Conservation (phyloP, 2,797 vertebrate genomes). For the Pseudochromis fuscus region DNA sequence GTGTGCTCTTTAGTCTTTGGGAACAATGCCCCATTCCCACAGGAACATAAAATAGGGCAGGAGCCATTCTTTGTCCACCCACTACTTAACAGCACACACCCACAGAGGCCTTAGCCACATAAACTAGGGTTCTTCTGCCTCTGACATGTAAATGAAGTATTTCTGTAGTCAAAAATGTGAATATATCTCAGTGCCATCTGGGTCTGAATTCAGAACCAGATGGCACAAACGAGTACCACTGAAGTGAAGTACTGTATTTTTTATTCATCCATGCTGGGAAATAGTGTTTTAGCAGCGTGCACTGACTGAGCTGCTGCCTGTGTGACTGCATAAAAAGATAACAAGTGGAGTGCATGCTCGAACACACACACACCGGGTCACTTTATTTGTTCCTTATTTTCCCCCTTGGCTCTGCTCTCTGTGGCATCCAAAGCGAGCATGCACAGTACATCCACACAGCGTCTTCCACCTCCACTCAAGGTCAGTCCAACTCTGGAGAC, state of each 20-base stretch:
- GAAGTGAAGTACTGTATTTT: constrained; percentile 18
- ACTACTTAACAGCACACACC: neutral
- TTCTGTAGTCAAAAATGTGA: constrained; percentile 25
- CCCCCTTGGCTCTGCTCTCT: constrained; percentile 19
- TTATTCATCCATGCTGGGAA: constrained; percentile 26
- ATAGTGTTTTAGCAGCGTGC: constrained; percentile 21
- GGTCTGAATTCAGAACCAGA: constrained; percentile 18
- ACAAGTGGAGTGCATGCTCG: neutral
- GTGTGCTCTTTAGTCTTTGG: too few relatives aligned
- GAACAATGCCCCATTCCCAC: too few relatives aligned
- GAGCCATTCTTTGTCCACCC: too few relatives aligned
- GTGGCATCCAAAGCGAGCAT: neutral
- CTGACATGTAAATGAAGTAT: neutral
- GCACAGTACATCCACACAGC: neutral
- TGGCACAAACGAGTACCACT: constrained; percentile 12
- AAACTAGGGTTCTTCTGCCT: neutral
- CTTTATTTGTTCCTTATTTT: constrained; percentile 16
- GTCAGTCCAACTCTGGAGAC: constrained; percentile 48
- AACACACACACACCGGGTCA: neutral
- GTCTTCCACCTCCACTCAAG: constrained; percentile 51
- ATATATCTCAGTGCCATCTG: constrained; percentile 23
- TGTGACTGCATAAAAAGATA: neutral
- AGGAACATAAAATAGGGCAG: too few relatives aligned
- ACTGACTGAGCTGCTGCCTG: neutral
- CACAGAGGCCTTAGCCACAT: neutral